Evolutionary conservation across 2,888 invertebrate genomes (phyloP), one percentile per base, ranked within the genome.

Genomic region (Luffia ferchaultella): DNA sequence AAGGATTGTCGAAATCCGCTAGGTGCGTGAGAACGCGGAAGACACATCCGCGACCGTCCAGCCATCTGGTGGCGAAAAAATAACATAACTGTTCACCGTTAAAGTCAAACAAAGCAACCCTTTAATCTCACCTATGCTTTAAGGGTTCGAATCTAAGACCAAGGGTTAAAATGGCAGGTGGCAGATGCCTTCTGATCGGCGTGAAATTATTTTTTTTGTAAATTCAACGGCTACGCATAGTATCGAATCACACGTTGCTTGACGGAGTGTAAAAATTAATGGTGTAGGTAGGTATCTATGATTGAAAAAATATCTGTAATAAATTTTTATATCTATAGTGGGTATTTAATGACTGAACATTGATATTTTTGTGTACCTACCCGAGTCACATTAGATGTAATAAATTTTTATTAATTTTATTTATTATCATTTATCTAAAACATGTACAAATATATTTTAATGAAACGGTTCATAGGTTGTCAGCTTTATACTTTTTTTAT

Each of bases 261-360:
- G 73, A 68, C 77, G 74, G 76, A 64, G 73, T 76, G 80, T 80
- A 64, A 76, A 73, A 73, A 77, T 79, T 82, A 77, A 79, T 80
- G 62, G 67, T 54, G 56, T 59, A 58, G n/a, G 30, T 30, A 30
- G 30, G 30, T 30, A 7, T 30, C 12, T 30, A n/a, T n/a, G n/a
- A 30, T 30, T 30, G 12, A n/a, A 30, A 12, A 30, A 30, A 30
- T 12, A 12, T 7, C 12, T 12, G 30, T 30, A 30, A 3, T 7
- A 30, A 30, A 30, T 30, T 30, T 30, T 30, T 30, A 30, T 30
- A 30, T 30, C 30, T 12, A 12, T 30, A 7, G 12, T 30, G n/a
- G n/a, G n/a, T n/a, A n/a, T n/a, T n/a, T n/a, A n/a, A n/a, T n/a
- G n/a, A n/a, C n/a, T n/a, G n/a, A n/a, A n/a, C n/a, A n/a, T n/a